Percentiles rank a stretch among this genome's conserved stretches.
These are phyloP conservation scores for Bhutanitis thaidina DNA, from an alignment of 2,888 invertebrate genomes.

Conservation along the genomic window DNA sequence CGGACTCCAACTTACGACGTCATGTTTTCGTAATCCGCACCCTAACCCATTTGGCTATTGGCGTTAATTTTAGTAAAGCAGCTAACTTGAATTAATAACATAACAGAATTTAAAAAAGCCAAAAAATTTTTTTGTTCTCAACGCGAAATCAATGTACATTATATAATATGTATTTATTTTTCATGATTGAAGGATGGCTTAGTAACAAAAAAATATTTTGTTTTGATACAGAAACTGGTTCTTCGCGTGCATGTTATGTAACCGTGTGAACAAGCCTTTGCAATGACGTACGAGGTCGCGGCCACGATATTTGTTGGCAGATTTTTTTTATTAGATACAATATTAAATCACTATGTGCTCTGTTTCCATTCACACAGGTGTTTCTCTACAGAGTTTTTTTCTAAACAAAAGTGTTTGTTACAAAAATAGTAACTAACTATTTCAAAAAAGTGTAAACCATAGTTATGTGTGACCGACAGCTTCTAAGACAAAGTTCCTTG, in stretches of 20 bases:
- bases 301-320: not conserved
- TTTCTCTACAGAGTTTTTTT: not conserved
- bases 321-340: not conserved
- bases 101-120: no score
- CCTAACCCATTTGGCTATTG: no score
- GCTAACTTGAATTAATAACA: no score
- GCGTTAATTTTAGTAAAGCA: no score
- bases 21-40: no score
- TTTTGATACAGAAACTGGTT: not conserved
- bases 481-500: slow-evolving; percentile 53
- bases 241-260: not conserved
- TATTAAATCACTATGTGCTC: not conserved
- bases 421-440: not conserved
- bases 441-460: not conserved
- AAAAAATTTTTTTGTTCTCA: no score
- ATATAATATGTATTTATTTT: no score
- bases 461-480: slow-evolving; percentile 39
- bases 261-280: not conserved
- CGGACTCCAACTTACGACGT: no score
- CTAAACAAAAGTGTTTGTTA: not conserved
- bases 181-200: no score
- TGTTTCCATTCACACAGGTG: not conserved
- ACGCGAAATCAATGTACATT: no score
- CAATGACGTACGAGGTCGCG: not conserved
- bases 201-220: no score